Conservation (phyloP, 2,797 vertebrate species). For the Pangasius mekongensis region DNA sequence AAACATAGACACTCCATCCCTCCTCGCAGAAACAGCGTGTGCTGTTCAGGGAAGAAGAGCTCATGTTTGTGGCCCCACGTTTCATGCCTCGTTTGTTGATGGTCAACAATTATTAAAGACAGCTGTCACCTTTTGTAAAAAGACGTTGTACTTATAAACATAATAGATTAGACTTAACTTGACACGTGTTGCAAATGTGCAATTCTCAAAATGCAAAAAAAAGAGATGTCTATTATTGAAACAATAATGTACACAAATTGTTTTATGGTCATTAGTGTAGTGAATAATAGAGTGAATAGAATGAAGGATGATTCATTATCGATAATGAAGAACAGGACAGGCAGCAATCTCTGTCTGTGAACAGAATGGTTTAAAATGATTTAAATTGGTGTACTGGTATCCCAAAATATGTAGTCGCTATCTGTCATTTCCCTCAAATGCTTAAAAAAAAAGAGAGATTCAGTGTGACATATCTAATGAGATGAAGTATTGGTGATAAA, state of each 20-base stretch:
- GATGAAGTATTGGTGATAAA: not conserved
- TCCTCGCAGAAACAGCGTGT: constrained; percentile 33
- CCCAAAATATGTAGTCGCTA: constrained; percentile 30
- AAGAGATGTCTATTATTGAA: constrained; percentile 62
- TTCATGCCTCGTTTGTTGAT: constrained; percentile 57
- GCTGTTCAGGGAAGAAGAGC: constrained; percentile 56
- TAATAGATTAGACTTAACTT: constrained; percentile 59
- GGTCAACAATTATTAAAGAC: constrained; percentile 53
- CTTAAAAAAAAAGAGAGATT: constrained; percentile 21
- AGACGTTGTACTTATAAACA: constrained; percentile 51
- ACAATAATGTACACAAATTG: constrained; percentile 58
- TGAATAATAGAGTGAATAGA: constrained; percentile 61
- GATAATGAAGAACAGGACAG: constrained; percentile 47
- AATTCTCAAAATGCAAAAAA: constrained; percentile 56
- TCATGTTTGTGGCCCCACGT: constrained; percentile 48
- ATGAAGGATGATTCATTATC: constrained; percentile 64
- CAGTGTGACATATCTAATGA: constrained; percentile 7
- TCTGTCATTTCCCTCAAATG: constrained; percentile 30
- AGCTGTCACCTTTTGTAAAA: constrained; percentile 51
- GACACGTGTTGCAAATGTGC: constrained; percentile 66
- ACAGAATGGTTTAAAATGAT: constrained; percentile 24
- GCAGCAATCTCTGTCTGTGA: constrained; percentile 43
- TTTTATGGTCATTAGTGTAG: constrained; percentile 65
- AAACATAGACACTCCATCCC: constrained; percentile 31
- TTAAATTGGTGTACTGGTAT: constrained; percentile 41